Evolutionary conservation across 2,888 invertebrate genomes (phyloP).

Genomic region (Vanessa cardui): DNA sequence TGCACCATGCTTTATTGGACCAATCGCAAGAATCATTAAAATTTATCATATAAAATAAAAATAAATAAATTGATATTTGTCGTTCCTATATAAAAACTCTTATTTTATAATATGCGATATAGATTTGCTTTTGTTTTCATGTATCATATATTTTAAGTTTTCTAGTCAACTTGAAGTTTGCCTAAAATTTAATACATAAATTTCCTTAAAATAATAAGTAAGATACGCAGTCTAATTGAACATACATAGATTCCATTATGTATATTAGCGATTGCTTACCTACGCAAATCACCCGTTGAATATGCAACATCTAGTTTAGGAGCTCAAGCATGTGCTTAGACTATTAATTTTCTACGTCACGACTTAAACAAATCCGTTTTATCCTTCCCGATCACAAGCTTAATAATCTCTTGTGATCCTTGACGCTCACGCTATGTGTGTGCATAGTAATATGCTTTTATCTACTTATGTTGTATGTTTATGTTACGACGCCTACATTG

Average conservation of each 20-base stretch:
- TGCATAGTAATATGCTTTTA: constrained; percentile 8
- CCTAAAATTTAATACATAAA: neutral
- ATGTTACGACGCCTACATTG: too few relatives aligned
- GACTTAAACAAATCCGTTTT: constrained; percentile 69
- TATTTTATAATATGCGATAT: too few relatives aligned
- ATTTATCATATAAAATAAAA: too few relatives aligned
- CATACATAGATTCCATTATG: constrained; percentile 29
- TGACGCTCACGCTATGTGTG: constrained; percentile 20
- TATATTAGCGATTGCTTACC: constrained; percentile 71
- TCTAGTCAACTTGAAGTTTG: neutral
- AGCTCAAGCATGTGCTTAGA: constrained; percentile 79
- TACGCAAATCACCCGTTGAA: constrained; percentile 82
- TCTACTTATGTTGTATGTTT: too few relatives aligned
- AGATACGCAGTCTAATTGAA: constrained; percentile 12
- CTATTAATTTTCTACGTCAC: constrained; percentile 66
- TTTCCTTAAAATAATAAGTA: constrained; percentile 2
- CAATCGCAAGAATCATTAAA: too few relatives aligned
- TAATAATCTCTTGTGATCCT: constrained; percentile 32
- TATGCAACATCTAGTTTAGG: constrained; percentile 77
- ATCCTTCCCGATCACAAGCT: constrained; percentile 44
- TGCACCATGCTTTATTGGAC: too few relatives aligned
- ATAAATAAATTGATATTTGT: too few relatives aligned
- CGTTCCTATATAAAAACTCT: too few relatives aligned
- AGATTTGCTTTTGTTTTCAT: too few relatives aligned
- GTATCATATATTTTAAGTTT: neutral